phyloP scores from a whole-genome alignment of 2,113 vertebrate genomes.

The Cyprinodon brontotheroides region DNA sequence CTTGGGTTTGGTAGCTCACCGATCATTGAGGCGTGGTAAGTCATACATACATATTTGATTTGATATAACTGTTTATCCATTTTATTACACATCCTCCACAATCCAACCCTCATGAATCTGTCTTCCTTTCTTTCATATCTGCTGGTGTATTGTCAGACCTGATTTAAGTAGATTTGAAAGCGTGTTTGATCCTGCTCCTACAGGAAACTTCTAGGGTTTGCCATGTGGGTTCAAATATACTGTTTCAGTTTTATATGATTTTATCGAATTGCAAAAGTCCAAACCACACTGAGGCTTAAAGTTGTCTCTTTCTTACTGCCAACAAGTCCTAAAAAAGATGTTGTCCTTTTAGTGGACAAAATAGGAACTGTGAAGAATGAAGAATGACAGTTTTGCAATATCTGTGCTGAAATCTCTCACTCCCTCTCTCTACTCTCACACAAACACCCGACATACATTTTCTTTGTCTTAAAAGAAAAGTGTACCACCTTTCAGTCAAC shows the following conservation, averaged over 20 bases:
- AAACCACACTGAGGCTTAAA: neutral
- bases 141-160: conserved; percentile 45
- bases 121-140: conserved; percentile 12
- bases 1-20: conserved; percentile 79
- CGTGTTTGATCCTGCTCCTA: conserved; percentile 2
- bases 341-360: neutral
- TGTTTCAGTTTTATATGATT: neutral
- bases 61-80: conserved; percentile 39
- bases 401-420: no score
- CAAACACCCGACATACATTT: no score
- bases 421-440: no score
- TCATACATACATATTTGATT: conserved; percentile 44
- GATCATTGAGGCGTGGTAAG: conserved; percentile 81
- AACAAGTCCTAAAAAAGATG: conserved; percentile 3
- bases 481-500: no score
- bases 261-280: neutral
- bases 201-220: neutral
- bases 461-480: no score
- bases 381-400: neutral
- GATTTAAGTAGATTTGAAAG: conserved; percentile 42
- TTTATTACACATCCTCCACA: conserved; percentile 23
- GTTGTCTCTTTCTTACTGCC: conserved; percentile 1
- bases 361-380: neutral
- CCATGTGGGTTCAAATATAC: neutral
- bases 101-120: conserved; percentile 24